Percentiles rank a stretch among this genome's conserved stretches.
Evolutionary conservation across 1,140 invertebrate genomes (phyloP).

Genomic region (Bombus huntii): DNA sequence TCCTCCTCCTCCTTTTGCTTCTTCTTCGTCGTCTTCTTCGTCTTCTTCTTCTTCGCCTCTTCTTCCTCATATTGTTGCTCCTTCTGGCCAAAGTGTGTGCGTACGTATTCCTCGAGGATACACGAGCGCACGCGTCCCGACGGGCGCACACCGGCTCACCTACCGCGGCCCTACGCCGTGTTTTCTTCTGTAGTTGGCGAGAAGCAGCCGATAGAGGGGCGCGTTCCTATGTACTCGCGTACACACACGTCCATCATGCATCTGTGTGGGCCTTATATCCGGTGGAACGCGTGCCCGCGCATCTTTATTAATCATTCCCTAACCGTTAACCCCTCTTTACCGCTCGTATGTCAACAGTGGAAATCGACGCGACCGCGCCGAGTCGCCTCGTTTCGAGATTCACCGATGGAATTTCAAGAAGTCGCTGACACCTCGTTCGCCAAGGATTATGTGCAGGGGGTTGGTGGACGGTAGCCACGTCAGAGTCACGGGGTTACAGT

Average conservation of each 20-base stretch:
- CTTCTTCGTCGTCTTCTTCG: background rate
- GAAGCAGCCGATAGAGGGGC: conserved; percentile 36
- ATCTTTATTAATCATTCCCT: conserved; percentile 80
- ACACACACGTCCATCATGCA: conserved; percentile 2
- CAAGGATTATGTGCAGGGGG: background rate
- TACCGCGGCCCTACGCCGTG: conserved; percentile 24
- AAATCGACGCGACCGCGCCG: conserved; percentile 44
- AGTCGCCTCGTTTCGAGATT: background rate
- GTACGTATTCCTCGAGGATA: conserved; percentile 20
- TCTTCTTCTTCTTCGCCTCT: background rate
- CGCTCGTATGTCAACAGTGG: conserved; percentile 63
- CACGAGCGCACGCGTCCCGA: conserved; percentile 44
- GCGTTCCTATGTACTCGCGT: background rate
- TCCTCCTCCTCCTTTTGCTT: background rate
- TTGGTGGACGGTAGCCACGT: background rate
- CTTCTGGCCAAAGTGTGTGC: background rate
- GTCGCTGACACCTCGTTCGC: background rate
- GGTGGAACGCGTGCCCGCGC: conserved; percentile 78
- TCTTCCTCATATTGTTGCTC: background rate
- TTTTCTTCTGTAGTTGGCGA: conserved; percentile 46
- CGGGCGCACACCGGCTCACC: conserved; percentile 24
- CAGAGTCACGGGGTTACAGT: background rate
- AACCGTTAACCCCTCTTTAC: conserved; percentile 67
- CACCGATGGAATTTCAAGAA: background rate
- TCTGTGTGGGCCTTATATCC: conserved; percentile 77